Evolutionary conservation across 2,113 vertebrate genomes (phyloP).

Genomic region (Piliocolobus tephrosceles): DNA sequence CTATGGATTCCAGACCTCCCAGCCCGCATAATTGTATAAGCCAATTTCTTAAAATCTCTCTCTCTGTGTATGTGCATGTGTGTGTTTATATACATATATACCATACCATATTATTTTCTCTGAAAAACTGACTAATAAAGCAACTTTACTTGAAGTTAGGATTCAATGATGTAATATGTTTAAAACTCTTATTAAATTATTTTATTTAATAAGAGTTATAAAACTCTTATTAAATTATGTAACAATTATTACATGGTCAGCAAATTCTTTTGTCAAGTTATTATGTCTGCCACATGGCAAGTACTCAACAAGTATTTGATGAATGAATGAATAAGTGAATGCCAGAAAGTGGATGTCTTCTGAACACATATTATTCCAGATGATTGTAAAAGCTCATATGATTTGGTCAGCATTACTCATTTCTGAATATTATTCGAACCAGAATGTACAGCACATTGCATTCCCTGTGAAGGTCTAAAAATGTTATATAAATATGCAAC

Average conservation of each 20-base stretch:
- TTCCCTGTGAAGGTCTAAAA: neutral
- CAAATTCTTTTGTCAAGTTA: neutral
- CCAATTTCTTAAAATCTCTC: neutral
- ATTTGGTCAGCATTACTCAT: neutral
- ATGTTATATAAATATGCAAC: neutral
- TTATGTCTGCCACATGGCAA: neutral
- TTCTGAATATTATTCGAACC: neutral
- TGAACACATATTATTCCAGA: neutral
- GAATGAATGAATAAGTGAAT: neutral
- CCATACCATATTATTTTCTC: neutral
- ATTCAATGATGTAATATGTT: neutral
- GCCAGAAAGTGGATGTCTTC: neutral
- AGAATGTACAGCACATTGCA: neutral
- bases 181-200: neutral
- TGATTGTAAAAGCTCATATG: neutral
- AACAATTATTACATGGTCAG: neutral
- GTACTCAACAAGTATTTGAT: slow-evolving; percentile 7
- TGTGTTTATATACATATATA: neutral
- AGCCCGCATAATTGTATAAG: neutral
- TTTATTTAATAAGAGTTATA: no score
- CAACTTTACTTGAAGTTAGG: neutral
- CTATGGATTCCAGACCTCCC: neutral
- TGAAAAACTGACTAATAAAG: neutral
- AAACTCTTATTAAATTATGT: neutral
- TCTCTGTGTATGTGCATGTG: accelerated